Percentiles rank a stretch among this genome's conserved stretches.
Conservation (phyloP, 2,797 vertebrate species). For the Petrocephalus schoutedeni region DNA sequence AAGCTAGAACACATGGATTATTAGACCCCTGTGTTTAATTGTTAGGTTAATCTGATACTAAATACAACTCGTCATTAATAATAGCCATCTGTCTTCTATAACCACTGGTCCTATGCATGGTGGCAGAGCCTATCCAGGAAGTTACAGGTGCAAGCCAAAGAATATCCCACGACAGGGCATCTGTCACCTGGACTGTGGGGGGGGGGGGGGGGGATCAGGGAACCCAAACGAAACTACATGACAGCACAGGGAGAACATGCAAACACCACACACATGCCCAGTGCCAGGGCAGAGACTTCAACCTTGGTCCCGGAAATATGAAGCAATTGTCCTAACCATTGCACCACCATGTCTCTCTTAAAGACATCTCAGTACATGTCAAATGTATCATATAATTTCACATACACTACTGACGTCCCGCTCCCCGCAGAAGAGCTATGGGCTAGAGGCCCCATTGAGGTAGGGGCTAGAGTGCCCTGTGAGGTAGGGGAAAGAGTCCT, state of each 20-base stretch:
- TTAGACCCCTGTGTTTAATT: too few species aligned
- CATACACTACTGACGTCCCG: too few species aligned
- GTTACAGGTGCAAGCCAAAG: not conserved
- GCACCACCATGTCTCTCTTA: too few species aligned
- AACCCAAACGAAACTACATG: not conserved
- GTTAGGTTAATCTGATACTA: not conserved
- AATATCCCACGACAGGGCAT: not conserved
- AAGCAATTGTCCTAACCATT: too few species aligned
- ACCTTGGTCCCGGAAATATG: not conserved
- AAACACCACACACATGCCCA: not conserved
- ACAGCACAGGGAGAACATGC: not conserved
- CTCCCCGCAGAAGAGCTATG: too few species aligned
- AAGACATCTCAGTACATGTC: not conserved
- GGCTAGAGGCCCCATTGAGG: too few species aligned
- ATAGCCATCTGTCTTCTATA: not conserved
- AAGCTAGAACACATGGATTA: too few species aligned
- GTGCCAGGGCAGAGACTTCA: not conserved
- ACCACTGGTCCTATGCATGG: not conserved
- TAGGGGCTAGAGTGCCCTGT: too few species aligned
- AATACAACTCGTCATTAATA: too few species aligned
- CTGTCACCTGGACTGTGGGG: not conserved
- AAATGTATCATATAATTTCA: too few species aligned
- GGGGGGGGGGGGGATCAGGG: too few species aligned
- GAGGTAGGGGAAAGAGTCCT: too few species aligned
- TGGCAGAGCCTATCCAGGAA: not conserved